Base-by-base conservation (phyloP, 2,888 invertebrate genomes). In the Thereva unica region DNA sequence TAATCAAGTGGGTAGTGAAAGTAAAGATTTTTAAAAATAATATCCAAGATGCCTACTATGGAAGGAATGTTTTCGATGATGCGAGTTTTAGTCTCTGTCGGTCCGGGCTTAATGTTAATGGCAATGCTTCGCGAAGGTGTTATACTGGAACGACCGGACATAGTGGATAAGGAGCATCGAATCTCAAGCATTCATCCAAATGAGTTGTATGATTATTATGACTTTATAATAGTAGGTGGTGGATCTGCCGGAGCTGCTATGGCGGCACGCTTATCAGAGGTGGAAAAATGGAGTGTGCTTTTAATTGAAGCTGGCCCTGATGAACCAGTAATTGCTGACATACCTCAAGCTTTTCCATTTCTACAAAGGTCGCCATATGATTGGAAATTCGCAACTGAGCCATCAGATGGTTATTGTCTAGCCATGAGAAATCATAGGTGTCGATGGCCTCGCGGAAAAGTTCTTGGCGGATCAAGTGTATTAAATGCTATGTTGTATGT, bases 401-500 rank as follows among this genome's bases (percentile, higher is more conserved):
- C 89, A 0, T 88, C 89, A 50, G 82, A 85, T 35, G 78, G 80
- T 6, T 90, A 87, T 71, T 92, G 92, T 74, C 82, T 87, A 72
- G 86, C 85, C 40, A 89, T 90, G 88, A 80, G 85, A 45, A 84
- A 86, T 47, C 83, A 82, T 5, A 80, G 83, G 61, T 90, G 90
- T 73, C 86, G 86, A 71, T 91, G 90, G 91, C 91, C 91, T 0
- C 84, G 93, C 37, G 93, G 90, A 0, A 91, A 89, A 82, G 88
- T 89, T 5, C 82, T 92, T 23, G 89, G 89, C 34, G 95, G 95
- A 0, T 89, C 89, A 9, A 92, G 93, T 74, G 89, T 90, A 1
- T 80, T 95, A 3, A 95, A 95, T 77, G 95, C 93, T 12, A 95
- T 96, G 95, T 83, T 93, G 67, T 95, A 95, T 75, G 83, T 94